Conservation (phyloP, 2,113 vertebrate genomes). For the Mastomys natalensis region DNA sequence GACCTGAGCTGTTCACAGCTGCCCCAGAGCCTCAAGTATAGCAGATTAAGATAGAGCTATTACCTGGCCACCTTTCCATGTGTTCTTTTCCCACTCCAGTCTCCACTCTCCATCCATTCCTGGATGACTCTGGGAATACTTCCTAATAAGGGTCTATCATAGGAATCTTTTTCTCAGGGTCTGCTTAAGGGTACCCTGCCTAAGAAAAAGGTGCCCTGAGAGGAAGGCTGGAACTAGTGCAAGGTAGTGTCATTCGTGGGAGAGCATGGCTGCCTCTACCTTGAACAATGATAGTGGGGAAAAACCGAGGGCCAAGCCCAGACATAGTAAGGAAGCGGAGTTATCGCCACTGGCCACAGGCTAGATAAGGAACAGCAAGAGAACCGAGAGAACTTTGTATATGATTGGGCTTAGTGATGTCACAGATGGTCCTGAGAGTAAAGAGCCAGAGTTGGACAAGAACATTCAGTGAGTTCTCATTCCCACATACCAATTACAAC, state of each 20-base stretch:
- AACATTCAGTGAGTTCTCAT: fast-evolving
- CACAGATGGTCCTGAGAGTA: not conserved
- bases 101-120: not conserved
- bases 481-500: not conserved
- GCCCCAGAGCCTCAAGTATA: too few relatives aligned
- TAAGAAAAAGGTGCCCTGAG: not conserved
- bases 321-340: fast-evolving
- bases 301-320: not conserved
- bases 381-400: fast-evolving
- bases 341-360: not conserved
- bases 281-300: fast-evolving
- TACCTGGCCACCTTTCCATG: not conserved
- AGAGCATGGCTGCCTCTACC: not conserved
- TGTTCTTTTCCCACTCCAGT: not conserved
- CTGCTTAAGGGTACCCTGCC: not conserved
- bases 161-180: not conserved
- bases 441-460: not conserved
- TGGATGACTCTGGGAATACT: not conserved
- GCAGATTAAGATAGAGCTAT: not conserved
- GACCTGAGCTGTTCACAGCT: not conserved
- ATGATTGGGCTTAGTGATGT: not conserved
- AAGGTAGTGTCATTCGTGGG: not conserved
- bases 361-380: not conserved
- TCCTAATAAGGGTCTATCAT: not conserved
- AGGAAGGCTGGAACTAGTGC: not conserved